Percentiles rank a stretch among this genome's conserved stretches.
Evolutionary conservation across 2,113 vertebrate genomes (phyloP).

Genomic region (Pseudorasbora parva): DNA sequence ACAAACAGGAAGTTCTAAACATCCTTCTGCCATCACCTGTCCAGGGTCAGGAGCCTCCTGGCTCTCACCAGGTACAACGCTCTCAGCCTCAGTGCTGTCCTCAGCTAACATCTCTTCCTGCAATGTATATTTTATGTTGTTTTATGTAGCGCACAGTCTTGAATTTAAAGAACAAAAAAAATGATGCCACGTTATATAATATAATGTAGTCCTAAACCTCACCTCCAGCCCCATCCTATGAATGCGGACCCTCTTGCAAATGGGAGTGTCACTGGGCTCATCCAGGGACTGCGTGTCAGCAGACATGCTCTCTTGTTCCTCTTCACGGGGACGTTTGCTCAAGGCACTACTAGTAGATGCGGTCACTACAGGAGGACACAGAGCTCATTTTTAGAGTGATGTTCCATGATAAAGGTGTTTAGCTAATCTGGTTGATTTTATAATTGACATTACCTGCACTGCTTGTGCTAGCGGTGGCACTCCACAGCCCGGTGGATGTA

Average conservation of each 20-base stretch:
- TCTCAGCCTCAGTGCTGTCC: constrained; percentile 87
- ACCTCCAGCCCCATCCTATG: constrained; percentile 92
- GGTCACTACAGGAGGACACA: constrained; percentile 79
- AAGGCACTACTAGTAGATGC: constrained; percentile 87
- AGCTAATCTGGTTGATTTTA: not conserved
- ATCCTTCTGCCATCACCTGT: constrained; percentile 73
- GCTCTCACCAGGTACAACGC: constrained; percentile 83
- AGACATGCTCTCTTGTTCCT: constrained; percentile 85
- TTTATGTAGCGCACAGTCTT: not conserved
- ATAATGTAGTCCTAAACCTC: not conserved
- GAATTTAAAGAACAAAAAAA: not conserved
- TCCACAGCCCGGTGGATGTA: constrained; percentile 89
- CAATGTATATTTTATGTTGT: not conserved
- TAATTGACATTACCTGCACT: constrained; percentile 13
- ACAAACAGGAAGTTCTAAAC: not conserved
- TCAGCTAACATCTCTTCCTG: constrained; percentile 90
- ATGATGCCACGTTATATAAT: not conserved
- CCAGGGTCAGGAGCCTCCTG: constrained; percentile 87
- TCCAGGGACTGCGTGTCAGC: constrained; percentile 83
- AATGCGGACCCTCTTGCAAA: constrained; percentile 89
- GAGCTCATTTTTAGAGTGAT: not conserved
- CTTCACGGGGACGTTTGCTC: constrained; percentile 90
- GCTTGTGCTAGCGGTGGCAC: constrained; percentile 21
- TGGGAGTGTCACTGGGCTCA: constrained; percentile 84
- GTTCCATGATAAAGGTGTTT: not conserved